Percentiles rank a stretch among this genome's conserved stretches.
phyloP scores from a whole-genome alignment of 1,140 invertebrate species.

The Hylaeus volcanicus region DNA sequence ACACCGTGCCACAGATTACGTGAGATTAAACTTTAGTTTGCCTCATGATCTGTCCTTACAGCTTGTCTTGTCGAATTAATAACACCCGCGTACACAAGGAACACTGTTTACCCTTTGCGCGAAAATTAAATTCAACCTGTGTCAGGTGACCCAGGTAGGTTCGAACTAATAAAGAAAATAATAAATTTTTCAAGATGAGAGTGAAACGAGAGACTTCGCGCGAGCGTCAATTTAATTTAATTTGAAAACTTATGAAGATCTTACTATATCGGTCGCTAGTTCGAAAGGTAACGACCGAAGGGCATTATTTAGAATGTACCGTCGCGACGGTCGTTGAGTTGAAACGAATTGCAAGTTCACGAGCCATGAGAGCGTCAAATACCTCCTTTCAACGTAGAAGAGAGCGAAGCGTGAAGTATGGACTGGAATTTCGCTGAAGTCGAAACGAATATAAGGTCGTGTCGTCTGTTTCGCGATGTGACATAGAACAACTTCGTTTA shows the following conservation, averaged over 20 bases:
- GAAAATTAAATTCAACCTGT: no score
- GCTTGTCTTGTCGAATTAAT: neutral
- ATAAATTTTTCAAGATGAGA: no score
- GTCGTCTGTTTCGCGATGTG: neutral
- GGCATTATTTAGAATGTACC: no score
- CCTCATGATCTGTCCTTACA: neutral
- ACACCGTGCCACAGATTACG: neutral
- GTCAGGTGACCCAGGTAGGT: no score
- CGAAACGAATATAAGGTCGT: neutral
- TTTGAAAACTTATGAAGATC: no score
- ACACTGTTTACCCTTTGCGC: neutral
- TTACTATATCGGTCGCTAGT: no score
- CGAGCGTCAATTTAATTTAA: no score
- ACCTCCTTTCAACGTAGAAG: neutral
- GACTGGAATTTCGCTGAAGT: neutral
- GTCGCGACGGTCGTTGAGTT: neutral
- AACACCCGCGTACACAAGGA: neutral
- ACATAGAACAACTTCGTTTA: neutral
- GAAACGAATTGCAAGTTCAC: neutral
- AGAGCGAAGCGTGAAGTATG: neutral
- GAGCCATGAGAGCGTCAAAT: no score
- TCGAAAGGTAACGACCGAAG: no score
- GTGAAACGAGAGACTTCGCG: no score
- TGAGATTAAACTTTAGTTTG: slow-evolving; percentile 3
- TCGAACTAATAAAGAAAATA: no score